Evolutionary conservation across 1,140 invertebrate species (phyloP).

Genomic region (Coenobita brevimanus): DNA sequence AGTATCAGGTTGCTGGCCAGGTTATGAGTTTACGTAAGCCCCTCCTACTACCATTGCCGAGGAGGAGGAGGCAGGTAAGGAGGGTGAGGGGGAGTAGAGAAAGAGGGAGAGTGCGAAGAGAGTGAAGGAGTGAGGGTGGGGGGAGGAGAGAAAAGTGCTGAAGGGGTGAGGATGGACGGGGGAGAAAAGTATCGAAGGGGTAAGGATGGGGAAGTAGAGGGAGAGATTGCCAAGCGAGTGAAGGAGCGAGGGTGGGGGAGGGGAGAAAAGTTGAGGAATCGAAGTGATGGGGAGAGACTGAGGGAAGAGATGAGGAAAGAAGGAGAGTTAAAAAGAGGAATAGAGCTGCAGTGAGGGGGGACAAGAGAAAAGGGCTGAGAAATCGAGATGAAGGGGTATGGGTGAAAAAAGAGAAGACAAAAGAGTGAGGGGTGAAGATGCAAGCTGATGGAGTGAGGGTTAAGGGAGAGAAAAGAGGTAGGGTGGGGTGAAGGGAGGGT

Average conservation of each 20-base stretch:
- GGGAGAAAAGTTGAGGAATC: not conserved
- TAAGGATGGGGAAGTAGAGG: not conserved
- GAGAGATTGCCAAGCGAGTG: not conserved
- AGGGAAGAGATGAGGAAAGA: too few relatives aligned
- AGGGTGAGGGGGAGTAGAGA: too few relatives aligned
- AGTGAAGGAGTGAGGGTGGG: not conserved
- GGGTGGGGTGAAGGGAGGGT: not conserved
- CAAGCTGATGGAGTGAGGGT: too few relatives aligned
- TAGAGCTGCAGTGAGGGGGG: too few relatives aligned
- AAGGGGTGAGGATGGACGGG: not conserved
- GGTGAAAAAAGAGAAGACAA: not conserved
- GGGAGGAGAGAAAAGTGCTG: not conserved
- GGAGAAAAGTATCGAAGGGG: not conserved
- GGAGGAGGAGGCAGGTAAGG: too few relatives aligned
- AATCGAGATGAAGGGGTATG: not conserved
- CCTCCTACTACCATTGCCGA: too few relatives aligned
- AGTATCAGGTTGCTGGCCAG: not conserved
- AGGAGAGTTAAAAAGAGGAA: too few relatives aligned
- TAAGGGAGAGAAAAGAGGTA: not conserved
- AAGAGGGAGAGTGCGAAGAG: not conserved
- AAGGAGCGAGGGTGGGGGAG: not conserved
- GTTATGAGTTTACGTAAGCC: constrained; percentile 23
- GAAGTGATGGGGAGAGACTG: not conserved
- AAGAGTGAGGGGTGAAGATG: not conserved
- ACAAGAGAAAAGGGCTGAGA: too few relatives aligned